These are phyloP conservation scores for Drosophila paucipuncta DNA, from an alignment of 2,888 invertebrate genomes.

Conservation along the genomic window DNA sequence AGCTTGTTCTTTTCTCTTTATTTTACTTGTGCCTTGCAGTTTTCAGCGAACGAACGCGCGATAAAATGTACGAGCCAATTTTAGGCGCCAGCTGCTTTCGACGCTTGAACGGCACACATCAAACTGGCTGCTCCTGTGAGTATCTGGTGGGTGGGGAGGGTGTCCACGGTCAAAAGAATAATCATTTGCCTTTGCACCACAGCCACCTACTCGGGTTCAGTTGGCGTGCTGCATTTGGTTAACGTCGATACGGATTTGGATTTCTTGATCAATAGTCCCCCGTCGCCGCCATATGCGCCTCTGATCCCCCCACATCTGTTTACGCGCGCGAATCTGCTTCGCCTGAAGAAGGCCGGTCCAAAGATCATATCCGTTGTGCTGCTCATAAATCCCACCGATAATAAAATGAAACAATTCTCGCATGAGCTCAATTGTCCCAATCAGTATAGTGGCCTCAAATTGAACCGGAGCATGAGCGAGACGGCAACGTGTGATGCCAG, in stretches of 20 bases:
- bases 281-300: conserved; percentile 93
- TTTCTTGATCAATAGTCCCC: conserved; percentile 90
- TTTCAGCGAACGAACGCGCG: conserved; percentile 87
- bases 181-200: conserved; percentile 3
- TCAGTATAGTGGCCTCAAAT: conserved; percentile 87
- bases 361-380: conserved; percentile 89
- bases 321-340: conserved; percentile 86
- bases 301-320: conserved; percentile 89
- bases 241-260: conserved; percentile 88
- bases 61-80: conserved; percentile 92
- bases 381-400: conserved; percentile 85
- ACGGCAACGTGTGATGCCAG: conserved; percentile 83
- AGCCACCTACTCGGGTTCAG: conserved; percentile 89
- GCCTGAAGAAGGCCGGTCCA: conserved; percentile 86
- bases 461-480: conserved; percentile 81
- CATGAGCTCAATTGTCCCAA: conserved; percentile 94
- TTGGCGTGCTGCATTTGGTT: conserved; percentile 93
- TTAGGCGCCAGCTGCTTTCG: conserved; percentile 93
- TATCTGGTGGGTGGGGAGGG: conserved; percentile 52
- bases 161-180: background rate
- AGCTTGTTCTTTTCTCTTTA: conserved; percentile 18
- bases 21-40: conserved; percentile 49
- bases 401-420: conserved; percentile 84
- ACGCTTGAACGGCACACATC: conserved; percentile 96
- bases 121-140: conserved; percentile 97